phyloP scores from a whole-genome alignment of 2,113 vertebrate genomes.

The Platanista minor region DNA sequence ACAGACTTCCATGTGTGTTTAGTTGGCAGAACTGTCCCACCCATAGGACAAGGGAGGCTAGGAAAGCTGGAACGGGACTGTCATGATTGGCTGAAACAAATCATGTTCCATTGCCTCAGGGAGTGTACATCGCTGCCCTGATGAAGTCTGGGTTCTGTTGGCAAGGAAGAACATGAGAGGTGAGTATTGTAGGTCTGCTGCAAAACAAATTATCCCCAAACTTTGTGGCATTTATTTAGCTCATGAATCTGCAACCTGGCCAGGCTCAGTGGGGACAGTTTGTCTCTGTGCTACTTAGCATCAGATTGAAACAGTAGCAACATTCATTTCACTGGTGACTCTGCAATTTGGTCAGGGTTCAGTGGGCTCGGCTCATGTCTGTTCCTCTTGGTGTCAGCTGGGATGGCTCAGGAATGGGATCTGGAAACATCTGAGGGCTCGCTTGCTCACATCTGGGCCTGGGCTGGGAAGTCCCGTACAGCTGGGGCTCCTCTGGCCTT shows the following conservation, averaged over 20 bases:
- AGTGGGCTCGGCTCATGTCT: not conserved
- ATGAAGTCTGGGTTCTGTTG: not conserved
- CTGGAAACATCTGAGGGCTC: not conserved
- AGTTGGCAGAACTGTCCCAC: not conserved
- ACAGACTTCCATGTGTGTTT: not conserved
- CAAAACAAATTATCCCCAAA: not conserved
- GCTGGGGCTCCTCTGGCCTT: not conserved
- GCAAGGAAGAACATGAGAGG: not conserved
- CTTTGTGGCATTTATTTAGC: not conserved
- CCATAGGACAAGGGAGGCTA: not conserved
- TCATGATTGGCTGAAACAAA: not conserved
- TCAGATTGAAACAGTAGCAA: not conserved
- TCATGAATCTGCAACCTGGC: not conserved
- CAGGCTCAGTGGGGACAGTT: not conserved
- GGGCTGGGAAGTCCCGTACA: not conserved
- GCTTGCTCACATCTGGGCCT: not conserved
- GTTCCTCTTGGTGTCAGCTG: not conserved
- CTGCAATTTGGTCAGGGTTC: not conserved
- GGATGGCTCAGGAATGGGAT: not conserved
- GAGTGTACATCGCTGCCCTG: not conserved
- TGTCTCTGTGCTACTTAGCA: not conserved
- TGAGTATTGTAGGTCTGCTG: fast-evolving
- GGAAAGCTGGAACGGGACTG: not conserved
- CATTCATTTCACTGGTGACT: not conserved
- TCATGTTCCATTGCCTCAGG: not conserved